Evolutionary conservation across 1,140 invertebrate genomes (phyloP).

Genomic region (Leucophenga varia): DNA sequence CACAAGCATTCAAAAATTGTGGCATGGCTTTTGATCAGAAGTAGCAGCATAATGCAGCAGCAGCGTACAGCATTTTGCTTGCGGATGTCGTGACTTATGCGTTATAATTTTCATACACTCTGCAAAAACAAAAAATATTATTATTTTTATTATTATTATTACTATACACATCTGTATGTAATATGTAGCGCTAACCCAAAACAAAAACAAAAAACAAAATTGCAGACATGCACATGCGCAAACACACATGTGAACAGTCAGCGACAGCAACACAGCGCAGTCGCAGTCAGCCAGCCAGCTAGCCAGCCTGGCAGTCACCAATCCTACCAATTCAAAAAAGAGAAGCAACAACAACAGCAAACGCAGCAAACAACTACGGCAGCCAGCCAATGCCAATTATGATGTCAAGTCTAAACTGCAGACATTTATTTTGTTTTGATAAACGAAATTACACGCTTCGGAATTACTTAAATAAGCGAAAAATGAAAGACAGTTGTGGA

Average conservation of each 20-base stretch:
- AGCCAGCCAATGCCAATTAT: conserved; percentile 29
- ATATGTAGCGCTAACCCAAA: background rate
- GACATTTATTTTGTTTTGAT: conserved; percentile 35
- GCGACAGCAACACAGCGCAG: conserved; percentile 7
- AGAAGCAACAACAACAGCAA: background rate
- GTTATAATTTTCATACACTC: conserved; percentile 51
- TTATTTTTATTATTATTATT: no score
- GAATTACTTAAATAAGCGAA: conserved; percentile 33
- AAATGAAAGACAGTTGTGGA: no score
- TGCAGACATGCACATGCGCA: no score
- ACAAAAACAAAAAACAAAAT: background rate
- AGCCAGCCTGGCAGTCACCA: no score
- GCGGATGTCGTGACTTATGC: conserved; percentile 47
- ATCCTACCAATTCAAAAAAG: no score
- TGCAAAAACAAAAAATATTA: conserved; percentile 8
- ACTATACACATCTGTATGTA: no score
- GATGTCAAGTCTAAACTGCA: conserved; percentile 46
- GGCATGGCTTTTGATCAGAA: conserved; percentile 9
- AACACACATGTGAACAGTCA: no score
- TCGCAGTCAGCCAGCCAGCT: no score
- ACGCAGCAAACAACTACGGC: background rate
- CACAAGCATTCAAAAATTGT: conserved; percentile 13
- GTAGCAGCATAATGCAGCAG: no score
- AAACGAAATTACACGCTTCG: conserved; percentile 47
- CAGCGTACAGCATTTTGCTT: no score